Evolutionary conservation across 2,113 vertebrate genomes (phyloP).

Genomic region (Eonycteris spelaea): DNA sequence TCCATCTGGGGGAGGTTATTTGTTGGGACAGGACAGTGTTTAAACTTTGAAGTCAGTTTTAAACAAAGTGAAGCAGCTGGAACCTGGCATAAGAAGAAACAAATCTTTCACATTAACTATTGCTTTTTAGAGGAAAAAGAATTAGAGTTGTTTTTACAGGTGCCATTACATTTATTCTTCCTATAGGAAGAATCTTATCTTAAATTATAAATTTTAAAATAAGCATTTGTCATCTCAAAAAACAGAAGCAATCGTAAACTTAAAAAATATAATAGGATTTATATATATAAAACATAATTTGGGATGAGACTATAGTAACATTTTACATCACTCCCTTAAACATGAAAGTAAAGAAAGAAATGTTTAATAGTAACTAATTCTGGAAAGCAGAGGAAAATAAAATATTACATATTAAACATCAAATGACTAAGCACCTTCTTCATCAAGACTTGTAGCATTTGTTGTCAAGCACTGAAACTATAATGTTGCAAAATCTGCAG

Average conservation of each 20-base stretch:
- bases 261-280: slow-evolving; percentile 31
- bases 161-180: slow-evolving; percentile 72
- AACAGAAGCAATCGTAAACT: slow-evolving; percentile 46
- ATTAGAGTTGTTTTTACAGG: slow-evolving; percentile 75
- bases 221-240: slow-evolving; percentile 65
- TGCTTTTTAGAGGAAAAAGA: slow-evolving; percentile 75
- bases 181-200: slow-evolving; percentile 65
- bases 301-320: slow-evolving; percentile 7
- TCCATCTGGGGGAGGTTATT: slow-evolving; percentile 82
- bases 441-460: not conserved
- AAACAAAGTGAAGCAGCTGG: slow-evolving; percentile 84
- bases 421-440: not conserved
- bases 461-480: not conserved
- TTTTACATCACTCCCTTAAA: slow-evolving; percentile 42
- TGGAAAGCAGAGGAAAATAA: slow-evolving; percentile 41
- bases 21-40: slow-evolving; percentile 80
- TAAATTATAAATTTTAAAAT: slow-evolving; percentile 64
- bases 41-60: slow-evolving; percentile 84
- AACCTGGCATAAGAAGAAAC: slow-evolving; percentile 84
- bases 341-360: slow-evolving; percentile 35
- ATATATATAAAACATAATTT: slow-evolving; percentile 18
- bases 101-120: slow-evolving; percentile 70
- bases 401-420: not conserved
- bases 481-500: slow-evolving; percentile 4
- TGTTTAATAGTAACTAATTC: slow-evolving; percentile 41